Conservation (phyloP, 2,797 vertebrate species). For the Poliocrania exsul region DNA sequence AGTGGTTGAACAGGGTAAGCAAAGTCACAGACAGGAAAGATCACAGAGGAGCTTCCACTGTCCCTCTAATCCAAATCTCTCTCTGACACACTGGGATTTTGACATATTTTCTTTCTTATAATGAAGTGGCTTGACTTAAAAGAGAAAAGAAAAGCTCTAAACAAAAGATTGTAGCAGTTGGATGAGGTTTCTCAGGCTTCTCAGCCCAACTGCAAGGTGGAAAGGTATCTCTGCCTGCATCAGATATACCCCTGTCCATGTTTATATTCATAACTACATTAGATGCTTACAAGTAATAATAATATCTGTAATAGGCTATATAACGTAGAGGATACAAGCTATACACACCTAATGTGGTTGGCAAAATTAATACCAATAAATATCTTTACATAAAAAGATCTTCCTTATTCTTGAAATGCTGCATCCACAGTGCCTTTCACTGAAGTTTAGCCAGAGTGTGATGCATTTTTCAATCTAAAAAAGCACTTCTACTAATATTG, state of each 20-base stretch:
- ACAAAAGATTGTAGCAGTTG: background rate
- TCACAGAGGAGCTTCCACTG: background rate
- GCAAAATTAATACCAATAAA: background rate
- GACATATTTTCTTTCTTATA: background rate
- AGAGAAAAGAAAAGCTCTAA: background rate
- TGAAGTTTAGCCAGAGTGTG: background rate
- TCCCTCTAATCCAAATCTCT: background rate
- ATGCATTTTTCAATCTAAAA: background rate
- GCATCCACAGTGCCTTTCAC: background rate
- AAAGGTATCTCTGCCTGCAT: background rate
- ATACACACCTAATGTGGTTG: background rate
- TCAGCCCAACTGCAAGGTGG: background rate
- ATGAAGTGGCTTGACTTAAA: background rate
- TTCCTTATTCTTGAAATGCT: background rate
- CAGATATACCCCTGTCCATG: background rate
- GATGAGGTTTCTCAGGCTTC: background rate
- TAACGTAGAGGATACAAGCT: background rate
- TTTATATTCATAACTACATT: background rate
- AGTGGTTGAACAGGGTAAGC: background rate
- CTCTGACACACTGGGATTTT: background rate
- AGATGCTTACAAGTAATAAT: background rate
- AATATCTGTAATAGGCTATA: background rate
- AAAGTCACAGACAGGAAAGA: background rate
- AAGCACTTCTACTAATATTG: background rate
- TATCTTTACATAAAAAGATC: background rate